These are phyloP conservation scores for Glossophaga mutica DNA, from an alignment of 2,797 vertebrate genomes.

Conservation along the genomic window DNA sequence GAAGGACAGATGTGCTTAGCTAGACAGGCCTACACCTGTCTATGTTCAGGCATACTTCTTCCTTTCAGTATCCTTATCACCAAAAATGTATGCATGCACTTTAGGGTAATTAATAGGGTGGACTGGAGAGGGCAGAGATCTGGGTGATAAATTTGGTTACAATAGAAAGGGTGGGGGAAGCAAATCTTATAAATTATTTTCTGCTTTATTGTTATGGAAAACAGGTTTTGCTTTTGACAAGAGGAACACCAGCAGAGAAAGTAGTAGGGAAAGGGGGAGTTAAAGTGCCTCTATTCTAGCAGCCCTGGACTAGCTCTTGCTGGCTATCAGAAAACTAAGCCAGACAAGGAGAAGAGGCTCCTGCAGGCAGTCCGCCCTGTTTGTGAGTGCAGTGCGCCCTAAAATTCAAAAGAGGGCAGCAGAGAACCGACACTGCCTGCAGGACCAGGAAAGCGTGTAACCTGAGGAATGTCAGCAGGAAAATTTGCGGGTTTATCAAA, in stretches of 20 bases:
- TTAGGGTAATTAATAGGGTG: background rate
- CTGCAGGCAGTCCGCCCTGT: background rate
- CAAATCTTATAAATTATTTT: background rate
- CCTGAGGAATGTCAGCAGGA: conserved; percentile 60
- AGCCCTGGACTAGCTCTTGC: background rate
- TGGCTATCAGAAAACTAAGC: background rate
- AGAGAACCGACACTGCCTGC: conserved; percentile 77
- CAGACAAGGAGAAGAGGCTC: background rate
- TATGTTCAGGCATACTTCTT: background rate
- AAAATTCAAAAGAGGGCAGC: conserved; percentile 86
- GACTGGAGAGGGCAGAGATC: background rate
- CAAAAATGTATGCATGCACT: background rate
- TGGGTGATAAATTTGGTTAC: background rate
- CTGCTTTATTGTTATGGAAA: background rate
- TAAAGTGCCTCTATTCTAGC: background rate
- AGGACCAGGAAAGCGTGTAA: background rate
- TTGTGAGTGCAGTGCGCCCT: conserved; percentile 69
- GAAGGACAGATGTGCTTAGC: background rate
- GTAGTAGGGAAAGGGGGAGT: background rate
- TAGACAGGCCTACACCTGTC: background rate
- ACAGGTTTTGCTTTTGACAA: background rate
- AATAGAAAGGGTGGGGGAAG: background rate
- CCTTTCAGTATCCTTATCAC: background rate
- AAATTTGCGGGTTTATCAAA: conserved; percentile 47
- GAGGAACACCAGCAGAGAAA: background rate